These are phyloP conservation scores for Hyles lineata DNA, from an alignment of 2,888 invertebrate species.

Conservation along the genomic window DNA sequence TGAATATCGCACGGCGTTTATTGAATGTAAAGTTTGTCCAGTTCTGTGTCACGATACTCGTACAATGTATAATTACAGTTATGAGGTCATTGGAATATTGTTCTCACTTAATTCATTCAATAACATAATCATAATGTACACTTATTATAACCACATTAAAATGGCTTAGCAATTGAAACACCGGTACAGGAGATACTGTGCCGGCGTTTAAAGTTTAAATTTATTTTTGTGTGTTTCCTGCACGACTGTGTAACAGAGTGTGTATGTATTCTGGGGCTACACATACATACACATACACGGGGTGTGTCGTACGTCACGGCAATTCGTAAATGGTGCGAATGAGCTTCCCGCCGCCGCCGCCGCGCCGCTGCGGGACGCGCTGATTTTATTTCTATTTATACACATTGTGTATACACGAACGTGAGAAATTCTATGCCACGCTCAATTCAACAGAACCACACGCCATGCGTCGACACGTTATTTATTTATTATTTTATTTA, in stretches of 20 bases:
- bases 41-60: too few relatives aligned
- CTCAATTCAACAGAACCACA: background rate
- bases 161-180: too few relatives aligned
- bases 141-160: too few relatives aligned
- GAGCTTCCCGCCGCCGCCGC: background rate
- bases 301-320: background rate
- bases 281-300: background rate
- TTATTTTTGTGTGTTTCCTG: background rate
- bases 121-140: too few relatives aligned
- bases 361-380: background rate
- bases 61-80: too few relatives aligned
- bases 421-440: background rate
- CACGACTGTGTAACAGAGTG: background rate
- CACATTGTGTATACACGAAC: background rate
- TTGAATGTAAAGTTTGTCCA: too few relatives aligned
- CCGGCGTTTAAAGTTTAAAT: background rate
- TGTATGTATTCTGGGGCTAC: background rate
- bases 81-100: too few relatives aligned
- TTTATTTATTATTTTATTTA: too few relatives aligned
- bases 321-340: slow-evolving; percentile 11
- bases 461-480: background rate
- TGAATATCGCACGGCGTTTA: background rate
- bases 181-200: too few relatives aligned
- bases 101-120: too few relatives aligned
- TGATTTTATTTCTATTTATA: slow-evolving; percentile 17